A percentile compares a stretch with the other conserved stretches of the same genome.
Evolutionary conservation across 1,140 invertebrate species (phyloP).

Genomic region (Aphidius ervi): DNA sequence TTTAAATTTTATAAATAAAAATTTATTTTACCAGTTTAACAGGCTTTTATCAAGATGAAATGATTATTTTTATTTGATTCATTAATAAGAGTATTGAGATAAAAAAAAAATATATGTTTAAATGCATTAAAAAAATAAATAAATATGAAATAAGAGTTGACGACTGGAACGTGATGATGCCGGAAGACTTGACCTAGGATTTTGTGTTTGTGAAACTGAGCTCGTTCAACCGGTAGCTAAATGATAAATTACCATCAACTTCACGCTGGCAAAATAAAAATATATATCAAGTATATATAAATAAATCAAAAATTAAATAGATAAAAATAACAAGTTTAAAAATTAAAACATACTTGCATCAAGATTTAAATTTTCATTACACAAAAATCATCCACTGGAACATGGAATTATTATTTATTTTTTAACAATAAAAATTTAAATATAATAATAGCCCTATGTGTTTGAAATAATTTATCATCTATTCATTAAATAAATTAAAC

Average conservation of each 20-base stretch:
- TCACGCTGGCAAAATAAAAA: constrained; percentile 11
- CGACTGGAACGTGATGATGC: neutral
- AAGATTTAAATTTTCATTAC: neutral
- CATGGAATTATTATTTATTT: neutral
- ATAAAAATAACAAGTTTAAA: no score
- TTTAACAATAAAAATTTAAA: neutral
- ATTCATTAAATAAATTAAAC: no score
- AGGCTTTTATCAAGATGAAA: no score
- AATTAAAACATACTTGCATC: neutral
- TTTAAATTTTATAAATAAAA: no score
- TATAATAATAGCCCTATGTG: constrained; percentile 5
- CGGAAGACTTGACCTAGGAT: constrained; percentile 21
- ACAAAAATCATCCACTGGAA: no score
- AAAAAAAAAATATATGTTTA: no score
- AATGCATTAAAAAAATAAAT: neutral
- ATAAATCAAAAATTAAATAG: neutral
- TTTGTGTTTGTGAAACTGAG: neutral
- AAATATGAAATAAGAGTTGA: neutral
- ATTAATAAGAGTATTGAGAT: no score
- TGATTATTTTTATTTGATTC: no score
- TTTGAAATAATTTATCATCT: no score
- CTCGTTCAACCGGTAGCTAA: constrained; percentile 9
- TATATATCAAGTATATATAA: neutral
- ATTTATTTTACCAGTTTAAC: no score
- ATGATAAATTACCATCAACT: constrained; percentile 8